A percentile compares a stretch with the other conserved stretches of the same genome.
phyloP scores from a whole-genome alignment of 2,888 invertebrate species.

The Netelia melanura region DNA sequence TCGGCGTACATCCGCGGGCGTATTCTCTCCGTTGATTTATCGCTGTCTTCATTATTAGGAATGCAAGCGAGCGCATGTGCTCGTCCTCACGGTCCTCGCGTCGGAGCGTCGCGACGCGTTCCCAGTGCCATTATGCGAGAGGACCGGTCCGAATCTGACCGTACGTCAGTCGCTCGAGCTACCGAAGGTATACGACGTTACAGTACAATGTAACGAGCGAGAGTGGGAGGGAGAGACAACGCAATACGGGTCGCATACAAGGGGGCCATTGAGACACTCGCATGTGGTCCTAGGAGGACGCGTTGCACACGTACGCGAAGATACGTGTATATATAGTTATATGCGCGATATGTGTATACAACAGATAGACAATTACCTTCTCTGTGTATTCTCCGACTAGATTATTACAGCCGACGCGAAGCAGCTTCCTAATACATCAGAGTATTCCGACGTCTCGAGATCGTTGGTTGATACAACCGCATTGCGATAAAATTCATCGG shows the following conservation, averaged over 20 bases:
- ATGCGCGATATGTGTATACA: slow-evolving; percentile 66
- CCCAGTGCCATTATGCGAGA: slow-evolving; percentile 70
- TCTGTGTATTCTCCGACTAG: slow-evolving; percentile 79
- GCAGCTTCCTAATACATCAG: slow-evolving; percentile 61
- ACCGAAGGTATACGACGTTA: slow-evolving; percentile 71
- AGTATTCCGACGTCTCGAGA: slow-evolving; percentile 22
- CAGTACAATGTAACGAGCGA: slow-evolving; percentile 79
- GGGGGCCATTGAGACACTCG: slow-evolving; percentile 83
- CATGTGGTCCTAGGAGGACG: slow-evolving; percentile 73
- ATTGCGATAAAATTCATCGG: background rate
- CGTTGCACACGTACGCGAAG: slow-evolving; percentile 78
- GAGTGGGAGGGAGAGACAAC: slow-evolving; percentile 46
- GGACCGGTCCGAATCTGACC: slow-evolving; percentile 76
- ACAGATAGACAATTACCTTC: slow-evolving; percentile 84
- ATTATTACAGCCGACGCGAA: slow-evolving; percentile 66
- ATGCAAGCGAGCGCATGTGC: slow-evolving; percentile 81
- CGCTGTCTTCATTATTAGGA: slow-evolving; percentile 85
- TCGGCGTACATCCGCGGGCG: slow-evolving; percentile 84
- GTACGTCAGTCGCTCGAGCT: slow-evolving; percentile 79
- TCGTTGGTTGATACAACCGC: background rate
- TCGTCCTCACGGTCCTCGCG: slow-evolving; percentile 60
- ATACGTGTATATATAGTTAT: slow-evolving; percentile 1
- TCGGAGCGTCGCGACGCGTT: slow-evolving; percentile 63
- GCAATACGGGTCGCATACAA: slow-evolving; percentile 75
- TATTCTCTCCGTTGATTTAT: slow-evolving; percentile 85